Evolutionary conservation across 2,888 invertebrate genomes (phyloP), one percentile per base, ranked within the genome.

Genomic region (Eupithecia dodoneata): DNA sequence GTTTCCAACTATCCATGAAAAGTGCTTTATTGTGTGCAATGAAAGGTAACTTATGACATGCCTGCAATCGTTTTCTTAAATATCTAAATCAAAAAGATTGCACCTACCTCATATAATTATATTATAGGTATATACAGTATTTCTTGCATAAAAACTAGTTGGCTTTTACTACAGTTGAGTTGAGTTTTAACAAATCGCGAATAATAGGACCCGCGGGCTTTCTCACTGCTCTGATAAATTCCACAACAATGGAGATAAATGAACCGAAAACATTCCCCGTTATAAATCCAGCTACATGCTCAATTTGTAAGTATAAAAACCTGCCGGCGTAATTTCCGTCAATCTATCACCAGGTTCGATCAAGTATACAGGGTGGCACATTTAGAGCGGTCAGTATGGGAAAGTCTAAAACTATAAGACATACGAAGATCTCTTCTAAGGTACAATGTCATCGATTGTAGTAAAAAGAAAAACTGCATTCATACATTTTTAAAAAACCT

Each of bases 221-320:
- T 52, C 41, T 41, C 71, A 41, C 71, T 49, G 70, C 63, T 72
- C 74, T 75, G 59, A 75, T 77, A 79, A 80, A 80, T 80, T 77
- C 72, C 63, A 66, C 13, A 74, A 77, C 71, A 79, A 80, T 79
- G 41, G 77, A 81, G 80, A 81, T 79, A 77, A 80, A 81, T 80
- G 80, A 77, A 73, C 76, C 59, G 71, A 76, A 77, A 78, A 78
- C 65, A 76, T 45, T 79, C 65, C 75, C 47, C 59, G 76, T 59
- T 70, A 72, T 67, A 67, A 45, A 67, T 67, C 67, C 69, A 47
- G 69, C 69, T 10, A 67, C 42, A 45, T 63, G 55, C 45, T 45
- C 18, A n/a, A 55, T 67, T 63, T 55, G 47, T 45, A 67, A 67
- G 67, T 67, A 67, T 52, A 52, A 52, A 52, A 52, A 10, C 52